phyloP scores from a whole-genome alignment of 2,797 vertebrate genomes.

The Myotis myotis region DNA sequence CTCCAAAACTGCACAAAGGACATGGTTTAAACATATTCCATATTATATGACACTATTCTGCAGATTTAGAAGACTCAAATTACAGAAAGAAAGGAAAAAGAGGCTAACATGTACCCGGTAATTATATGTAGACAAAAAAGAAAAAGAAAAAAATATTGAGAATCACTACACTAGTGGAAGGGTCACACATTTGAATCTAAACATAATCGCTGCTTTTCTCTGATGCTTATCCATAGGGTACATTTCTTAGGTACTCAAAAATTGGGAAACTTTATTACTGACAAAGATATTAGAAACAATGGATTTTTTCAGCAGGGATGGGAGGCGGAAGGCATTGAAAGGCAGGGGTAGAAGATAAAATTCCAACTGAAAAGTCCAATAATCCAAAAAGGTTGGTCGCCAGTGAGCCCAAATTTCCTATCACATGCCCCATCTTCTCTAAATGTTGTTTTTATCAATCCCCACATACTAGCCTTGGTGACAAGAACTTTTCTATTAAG shows the following conservation, averaged over 20 bases:
- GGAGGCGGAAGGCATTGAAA: background rate
- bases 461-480: too few species aligned
- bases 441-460: background rate
- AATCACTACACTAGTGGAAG: background rate
- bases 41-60: background rate
- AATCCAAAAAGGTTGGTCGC: background rate
- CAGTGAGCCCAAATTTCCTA: background rate
- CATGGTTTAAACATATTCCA: background rate
- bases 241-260: background rate
- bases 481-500: background rate
- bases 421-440: background rate
- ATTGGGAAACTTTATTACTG: background rate
- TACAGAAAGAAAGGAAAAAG: background rate
- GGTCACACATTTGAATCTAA: background rate
- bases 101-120: background rate
- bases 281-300: background rate
- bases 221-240: background rate
- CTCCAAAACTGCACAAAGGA: background rate
- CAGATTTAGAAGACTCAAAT: background rate
- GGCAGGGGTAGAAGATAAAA: background rate
- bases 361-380: background rate
- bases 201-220: background rate
- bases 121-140: background rate
- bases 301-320: background rate
- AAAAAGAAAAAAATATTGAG: background rate